phyloP scores from a whole-genome alignment of 1,140 invertebrate species.

The Drosophila aff. region DNA sequence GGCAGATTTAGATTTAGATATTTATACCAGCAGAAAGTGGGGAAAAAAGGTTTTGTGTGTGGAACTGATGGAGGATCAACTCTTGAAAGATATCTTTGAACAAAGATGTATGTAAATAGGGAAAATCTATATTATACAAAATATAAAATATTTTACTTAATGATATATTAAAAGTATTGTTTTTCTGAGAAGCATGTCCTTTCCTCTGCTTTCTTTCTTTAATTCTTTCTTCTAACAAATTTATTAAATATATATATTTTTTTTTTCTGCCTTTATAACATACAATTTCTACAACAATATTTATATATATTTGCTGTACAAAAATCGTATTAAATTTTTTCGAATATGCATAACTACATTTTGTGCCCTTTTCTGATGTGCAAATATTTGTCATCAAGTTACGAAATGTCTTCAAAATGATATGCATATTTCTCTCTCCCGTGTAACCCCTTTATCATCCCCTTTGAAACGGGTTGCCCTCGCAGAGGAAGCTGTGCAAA shows the following conservation, averaged over 20 bases:
- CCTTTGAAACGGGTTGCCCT: neutral
- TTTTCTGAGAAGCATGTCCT: too few species aligned
- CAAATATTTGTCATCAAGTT: constrained; percentile 40
- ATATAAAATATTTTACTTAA: too few species aligned
- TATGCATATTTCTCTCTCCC: constrained; percentile 20
- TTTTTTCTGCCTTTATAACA: too few species aligned
- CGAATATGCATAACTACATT: constrained; percentile 6
- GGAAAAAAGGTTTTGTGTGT: neutral
- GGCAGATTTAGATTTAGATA: constrained; percentile 36
- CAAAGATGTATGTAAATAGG: too few species aligned
- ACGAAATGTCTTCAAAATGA: constrained; percentile 30
- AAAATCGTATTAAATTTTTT: neutral
- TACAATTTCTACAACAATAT: neutral
- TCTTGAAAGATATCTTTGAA: neutral
- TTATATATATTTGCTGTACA: neutral
- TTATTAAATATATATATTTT: too few species aligned
- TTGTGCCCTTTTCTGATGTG: constrained; percentile 23
- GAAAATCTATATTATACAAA: too few species aligned
- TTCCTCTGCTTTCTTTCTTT: too few species aligned
- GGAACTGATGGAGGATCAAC: neutral
- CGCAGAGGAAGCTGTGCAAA: constrained; percentile 27
- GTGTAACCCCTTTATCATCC: constrained; percentile 32
- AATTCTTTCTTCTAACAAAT: too few species aligned
- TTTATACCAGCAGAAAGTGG: neutral
- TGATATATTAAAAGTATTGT: too few species aligned